Evolutionary conservation across 2,888 invertebrate genomes (phyloP), one percentile per base, ranked within the genome.

Genomic region (Meghimatium bilineatum): DNA sequence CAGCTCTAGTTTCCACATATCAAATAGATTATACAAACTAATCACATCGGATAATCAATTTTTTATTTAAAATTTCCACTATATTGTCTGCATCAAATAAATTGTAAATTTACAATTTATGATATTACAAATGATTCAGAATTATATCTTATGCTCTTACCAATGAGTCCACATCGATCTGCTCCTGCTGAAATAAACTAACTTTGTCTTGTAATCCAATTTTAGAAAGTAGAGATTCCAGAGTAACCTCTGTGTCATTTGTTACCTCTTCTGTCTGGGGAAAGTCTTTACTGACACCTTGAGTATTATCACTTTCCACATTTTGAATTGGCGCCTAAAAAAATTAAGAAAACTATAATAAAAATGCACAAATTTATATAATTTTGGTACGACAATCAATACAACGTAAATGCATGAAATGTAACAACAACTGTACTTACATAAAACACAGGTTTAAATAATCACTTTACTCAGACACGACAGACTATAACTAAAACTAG

Each of bases 141-240:
- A 17, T 56, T 20, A 56, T 3, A 56, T 23, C 23, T 56, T 56
- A 3, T 56, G 17, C 23, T 56, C 90, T 87, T 86, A 94, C 94
- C 91, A 94, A 87, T 32, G 94, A 88, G 74, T 93, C 92, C 86
- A 93, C 88, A 87, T 94, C 94, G 52, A 94, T 93, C 85, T 94
- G 93, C 88, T 94, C 94, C 67, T 91, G 88, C 71, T 90, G 86
- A 87, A 94, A 94, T 32, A 92, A 85, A 1, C 89, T 88, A 23
- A 89, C 82, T 85, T 91, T 92, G 78, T 92, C 92, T 66, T 90
- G 87, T 49, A 94, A 88, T 52, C 92, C 91, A n/a, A 93, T 90
- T 87, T 89, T 91, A 60, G 90, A 87, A 72, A 94, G 89, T 23
- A 94, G 86, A 44, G 89, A 88, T 79, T 92, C 93, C 49, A 94